Evolutionary conservation across 37 sponge, comb jelly and placozoan genomes (phyloP).

Genomic region (Diacarnus erythraeanus): DNA sequence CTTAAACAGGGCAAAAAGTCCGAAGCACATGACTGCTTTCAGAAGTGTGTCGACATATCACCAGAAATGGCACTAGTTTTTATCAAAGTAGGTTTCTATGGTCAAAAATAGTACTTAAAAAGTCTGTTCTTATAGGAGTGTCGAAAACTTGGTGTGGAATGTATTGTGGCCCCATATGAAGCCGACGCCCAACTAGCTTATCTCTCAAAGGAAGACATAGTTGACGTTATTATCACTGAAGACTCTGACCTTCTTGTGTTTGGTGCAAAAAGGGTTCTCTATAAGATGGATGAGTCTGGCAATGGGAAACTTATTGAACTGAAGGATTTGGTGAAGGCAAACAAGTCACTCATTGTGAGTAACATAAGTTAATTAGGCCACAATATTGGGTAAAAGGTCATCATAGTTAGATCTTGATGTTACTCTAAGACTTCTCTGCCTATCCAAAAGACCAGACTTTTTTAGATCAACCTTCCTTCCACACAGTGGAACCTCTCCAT

Average conservation of each 20-base stretch:
- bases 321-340: conserved; percentile 59
- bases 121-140: conserved; percentile 64
- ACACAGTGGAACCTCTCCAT: too few species aligned
- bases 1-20: conserved; percentile 83
- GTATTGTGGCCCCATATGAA: conserved; percentile 97
- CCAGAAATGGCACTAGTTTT: conserved; percentile 93
- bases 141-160: conserved; percentile 73
- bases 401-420: too few species aligned
- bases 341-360: conserved; percentile 30
- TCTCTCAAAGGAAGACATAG: conserved; percentile 71
- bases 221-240: conserved; percentile 90
- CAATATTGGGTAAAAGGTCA: too few species aligned
- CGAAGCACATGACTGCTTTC: conserved; percentile 92
- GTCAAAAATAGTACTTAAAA: too few species aligned
- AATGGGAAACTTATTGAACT: conserved; percentile 83
- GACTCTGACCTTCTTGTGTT: conserved; percentile 96
- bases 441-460: too few species aligned
- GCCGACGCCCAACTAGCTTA: conserved; percentile 98
- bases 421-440: too few species aligned
- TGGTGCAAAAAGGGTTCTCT: conserved; percentile 91
- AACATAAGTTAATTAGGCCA: too few species aligned
- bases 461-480: too few species aligned
- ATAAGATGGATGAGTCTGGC: conserved; percentile 90
- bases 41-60: conserved; percentile 88
- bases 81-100: conserved; percentile 74